Conservation (phyloP, 2,888 invertebrate species). For the Lymantria dispar region DNA sequence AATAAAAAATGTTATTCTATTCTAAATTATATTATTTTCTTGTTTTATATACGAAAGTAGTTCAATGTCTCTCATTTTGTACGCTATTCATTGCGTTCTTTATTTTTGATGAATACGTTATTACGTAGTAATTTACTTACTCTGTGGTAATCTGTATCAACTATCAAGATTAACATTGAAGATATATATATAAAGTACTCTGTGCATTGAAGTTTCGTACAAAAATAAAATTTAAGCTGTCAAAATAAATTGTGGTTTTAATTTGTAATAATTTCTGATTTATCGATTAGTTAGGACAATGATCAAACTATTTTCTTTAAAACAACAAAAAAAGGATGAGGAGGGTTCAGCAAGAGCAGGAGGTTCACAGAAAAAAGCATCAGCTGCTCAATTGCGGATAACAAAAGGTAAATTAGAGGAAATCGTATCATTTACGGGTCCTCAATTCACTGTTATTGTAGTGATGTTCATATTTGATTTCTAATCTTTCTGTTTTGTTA, state of each 20-base stretch:
- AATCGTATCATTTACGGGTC: slow-evolving; percentile 22
- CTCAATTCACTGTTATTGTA: slow-evolving; percentile 24
- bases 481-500: background rate
- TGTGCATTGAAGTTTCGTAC: background rate
- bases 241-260: slow-evolving; percentile 74
- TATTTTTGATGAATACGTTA: too few species aligned
- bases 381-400: slow-evolving; percentile 97
- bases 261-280: slow-evolving; percentile 63
- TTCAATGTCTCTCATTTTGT: too few species aligned
- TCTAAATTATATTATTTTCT: too few species aligned
- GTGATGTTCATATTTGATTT: background rate
- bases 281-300: slow-evolving; percentile 84
- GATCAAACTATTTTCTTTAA: slow-evolving; percentile 99
- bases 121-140: too few species aligned
- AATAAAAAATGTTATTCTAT: too few species aligned
- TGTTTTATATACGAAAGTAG: too few species aligned
- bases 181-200: too few species aligned
- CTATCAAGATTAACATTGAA: too few species aligned
- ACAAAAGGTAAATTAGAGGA: slow-evolving; percentile 90
- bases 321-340: slow-evolving; percentile 99
- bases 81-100: too few species aligned
- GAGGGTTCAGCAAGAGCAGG: slow-evolving; percentile 86
- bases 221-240: slow-evolving; percentile 43
- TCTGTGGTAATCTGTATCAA: too few species aligned
- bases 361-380: slow-evolving; percentile 94